Evolutionary conservation across 2,113 vertebrate genomes (phyloP), one percentile per base, ranked within the genome.

Genomic region (Misgurnus anguillicaudatus): DNA sequence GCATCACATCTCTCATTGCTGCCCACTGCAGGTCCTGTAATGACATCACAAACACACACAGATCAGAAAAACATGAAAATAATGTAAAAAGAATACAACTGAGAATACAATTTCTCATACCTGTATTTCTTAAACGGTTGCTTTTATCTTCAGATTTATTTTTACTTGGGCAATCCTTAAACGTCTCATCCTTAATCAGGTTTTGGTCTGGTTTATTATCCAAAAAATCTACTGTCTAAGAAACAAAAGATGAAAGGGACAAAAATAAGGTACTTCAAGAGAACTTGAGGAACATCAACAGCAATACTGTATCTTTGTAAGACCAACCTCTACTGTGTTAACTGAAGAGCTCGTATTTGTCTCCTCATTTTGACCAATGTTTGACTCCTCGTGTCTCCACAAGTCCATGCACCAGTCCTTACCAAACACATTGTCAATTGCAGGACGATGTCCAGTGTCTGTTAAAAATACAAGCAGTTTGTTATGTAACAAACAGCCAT

Each of bases 391-490:
- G 24, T 93, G 91, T 81, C 87, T 90, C 93, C 93, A 94, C 53
- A 94, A 85, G 68, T 91, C 85, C 87, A 92, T 90, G 83, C 93
- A 93, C 91, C 92, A 94, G 80, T 94, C 93, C 71, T 94, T 92
- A 1, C 92, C 91, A 81, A 91, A 94, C 0, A 93, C 90, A 11
- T 89, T 88, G 3, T 93, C 90, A 3, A 93, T 93, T 61, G 90
- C 85, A 38, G 90, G 91, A 69, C 87, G 87, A 77, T 86, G 90
- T 61, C 84, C 62, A 36, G 65, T 41, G 4, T 70, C 82, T 84
- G 64, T 48, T 69, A 14, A 70, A 75, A 38, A 64, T 21, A 58
- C 9, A 11, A 2, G 7, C 11, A 48, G n/a, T 67, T 24, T 47
- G 39, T 45, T 45, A 45, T 31, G 24, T 31, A 31, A 31, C 3